phyloP scores from a whole-genome alignment of 2,113 vertebrate species.

The Chrysemys picta region DNA sequence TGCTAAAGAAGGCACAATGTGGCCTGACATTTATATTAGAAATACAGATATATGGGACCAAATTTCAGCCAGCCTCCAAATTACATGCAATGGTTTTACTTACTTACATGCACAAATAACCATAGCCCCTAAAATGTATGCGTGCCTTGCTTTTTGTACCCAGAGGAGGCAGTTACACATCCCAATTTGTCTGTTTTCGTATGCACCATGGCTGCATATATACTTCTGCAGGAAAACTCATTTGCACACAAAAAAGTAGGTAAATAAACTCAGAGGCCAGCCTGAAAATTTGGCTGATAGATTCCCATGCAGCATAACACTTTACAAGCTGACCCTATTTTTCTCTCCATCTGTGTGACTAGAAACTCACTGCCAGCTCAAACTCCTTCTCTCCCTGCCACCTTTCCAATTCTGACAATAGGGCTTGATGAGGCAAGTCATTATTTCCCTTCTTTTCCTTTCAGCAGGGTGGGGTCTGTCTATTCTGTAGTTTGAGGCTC shows the following conservation, averaged over 20 bases:
- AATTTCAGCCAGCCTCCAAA: background rate
- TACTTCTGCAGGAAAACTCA: background rate
- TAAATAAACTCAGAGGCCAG: background rate
- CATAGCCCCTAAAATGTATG: accelerated
- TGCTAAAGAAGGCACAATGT: background rate
- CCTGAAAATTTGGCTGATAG: background rate
- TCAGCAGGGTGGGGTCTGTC: conserved; percentile 4
- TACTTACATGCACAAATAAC: background rate
- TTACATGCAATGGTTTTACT: background rate
- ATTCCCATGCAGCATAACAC: background rate
- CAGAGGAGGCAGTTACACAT: background rate
- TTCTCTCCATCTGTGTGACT: background rate
- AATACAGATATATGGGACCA: background rate
- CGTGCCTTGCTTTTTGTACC: background rate
- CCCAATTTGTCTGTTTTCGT: background rate
- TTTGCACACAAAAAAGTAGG: background rate
- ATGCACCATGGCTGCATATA: background rate
- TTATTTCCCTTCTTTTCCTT: conserved; percentile 6
- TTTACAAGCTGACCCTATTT: conserved; percentile 14
- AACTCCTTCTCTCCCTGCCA: background rate
- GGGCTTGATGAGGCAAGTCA: background rate
- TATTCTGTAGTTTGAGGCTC: conserved; percentile 35
- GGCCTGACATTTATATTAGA: background rate
- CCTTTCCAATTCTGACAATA: background rate
- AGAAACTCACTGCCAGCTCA: conserved; percentile 9